These are phyloP conservation scores for Bombyx huttoni DNA, from an alignment of 2,888 invertebrate species.

Conservation along the genomic window DNA sequence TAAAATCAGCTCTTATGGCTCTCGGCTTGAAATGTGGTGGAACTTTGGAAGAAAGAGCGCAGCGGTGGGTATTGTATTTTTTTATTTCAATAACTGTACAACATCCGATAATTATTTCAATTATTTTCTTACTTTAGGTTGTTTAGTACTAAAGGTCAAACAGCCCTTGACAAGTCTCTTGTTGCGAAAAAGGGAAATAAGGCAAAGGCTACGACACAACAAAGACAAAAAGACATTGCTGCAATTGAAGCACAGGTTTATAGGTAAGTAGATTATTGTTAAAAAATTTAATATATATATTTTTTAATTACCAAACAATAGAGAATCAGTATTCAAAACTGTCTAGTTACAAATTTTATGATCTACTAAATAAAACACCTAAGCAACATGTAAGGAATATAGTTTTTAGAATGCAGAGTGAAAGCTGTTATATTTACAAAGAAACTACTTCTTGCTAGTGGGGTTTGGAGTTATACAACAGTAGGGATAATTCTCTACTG, in stretches of 20 bases:
- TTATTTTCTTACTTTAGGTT: slow-evolving; percentile 53
- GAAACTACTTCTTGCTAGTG: too few species aligned
- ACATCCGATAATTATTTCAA: background rate
- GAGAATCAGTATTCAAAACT: too few species aligned
- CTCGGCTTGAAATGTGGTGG: slow-evolving; percentile 98
- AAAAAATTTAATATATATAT: background rate
- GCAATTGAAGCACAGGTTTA: slow-evolving; percentile 92
- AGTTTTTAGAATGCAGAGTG: too few species aligned
- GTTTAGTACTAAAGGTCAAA: slow-evolving; percentile 96
- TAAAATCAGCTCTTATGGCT: slow-evolving; percentile 97
- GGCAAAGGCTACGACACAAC: slow-evolving; percentile 62
- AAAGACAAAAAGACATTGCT: slow-evolving; percentile 89
- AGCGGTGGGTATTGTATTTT: background rate
- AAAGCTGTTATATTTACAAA: too few species aligned
- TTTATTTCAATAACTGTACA: too few species aligned
- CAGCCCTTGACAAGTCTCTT: slow-evolving; percentile 90
- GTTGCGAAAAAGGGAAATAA: slow-evolving; percentile 89
- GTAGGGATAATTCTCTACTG: too few species aligned
- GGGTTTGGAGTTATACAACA: too few species aligned
- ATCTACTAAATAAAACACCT: too few species aligned
- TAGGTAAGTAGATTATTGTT: slow-evolving; percentile 46
- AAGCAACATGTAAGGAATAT: too few species aligned
- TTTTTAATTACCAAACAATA: too few species aligned
- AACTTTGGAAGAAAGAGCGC: slow-evolving; percentile 86
- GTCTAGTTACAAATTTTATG: too few species aligned